A percentile compares a stretch with the other conserved stretches of the same genome.
phyloP scores from a whole-genome alignment of 2,797 vertebrate species.

The Pempheris klunzingeri region DNA sequence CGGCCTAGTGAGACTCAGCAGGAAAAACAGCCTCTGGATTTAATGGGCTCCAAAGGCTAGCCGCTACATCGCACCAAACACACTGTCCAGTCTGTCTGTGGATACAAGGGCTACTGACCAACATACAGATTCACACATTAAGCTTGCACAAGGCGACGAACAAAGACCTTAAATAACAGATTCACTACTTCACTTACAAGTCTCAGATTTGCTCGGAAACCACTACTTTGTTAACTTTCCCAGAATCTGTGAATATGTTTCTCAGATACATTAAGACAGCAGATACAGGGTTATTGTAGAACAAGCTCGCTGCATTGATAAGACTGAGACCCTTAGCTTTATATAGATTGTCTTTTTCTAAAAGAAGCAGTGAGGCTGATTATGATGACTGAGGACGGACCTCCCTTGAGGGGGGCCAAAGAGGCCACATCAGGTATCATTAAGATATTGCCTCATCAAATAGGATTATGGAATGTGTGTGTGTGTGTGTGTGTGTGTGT shows the following conservation, averaged over 20 bases:
- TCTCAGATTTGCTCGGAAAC: constrained; percentile 38
- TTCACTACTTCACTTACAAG: not conserved
- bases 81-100: constrained; percentile 61
- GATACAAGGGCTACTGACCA: constrained; percentile 54
- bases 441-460: constrained; percentile 86
- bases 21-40: constrained; percentile 83
- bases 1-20: constrained; percentile 84
- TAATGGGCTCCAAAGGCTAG: constrained; percentile 85
- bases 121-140: constrained; percentile 61
- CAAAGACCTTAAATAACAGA: constrained; percentile 28
- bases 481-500: constrained; percentile 16
- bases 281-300: constrained; percentile 14
- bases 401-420: constrained; percentile 58
- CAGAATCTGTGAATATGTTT: constrained; percentile 19
- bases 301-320: not conserved
- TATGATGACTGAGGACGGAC: constrained; percentile 75
- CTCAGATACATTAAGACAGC: constrained; percentile 19
- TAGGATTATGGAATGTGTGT: constrained; percentile 76
- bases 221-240: constrained; percentile 23
- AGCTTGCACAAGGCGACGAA: constrained; percentile 12
- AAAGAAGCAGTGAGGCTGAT: constrained; percentile 67
- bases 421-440: constrained; percentile 81
- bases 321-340: constrained; percentile 50
- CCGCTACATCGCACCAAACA: constrained; percentile 66
- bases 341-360: constrained; percentile 59